Percentiles rank a stretch among this genome's conserved stretches.
Evolutionary conservation across 2,888 invertebrate species (phyloP).

Genomic region (Tipula vernalis): DNA sequence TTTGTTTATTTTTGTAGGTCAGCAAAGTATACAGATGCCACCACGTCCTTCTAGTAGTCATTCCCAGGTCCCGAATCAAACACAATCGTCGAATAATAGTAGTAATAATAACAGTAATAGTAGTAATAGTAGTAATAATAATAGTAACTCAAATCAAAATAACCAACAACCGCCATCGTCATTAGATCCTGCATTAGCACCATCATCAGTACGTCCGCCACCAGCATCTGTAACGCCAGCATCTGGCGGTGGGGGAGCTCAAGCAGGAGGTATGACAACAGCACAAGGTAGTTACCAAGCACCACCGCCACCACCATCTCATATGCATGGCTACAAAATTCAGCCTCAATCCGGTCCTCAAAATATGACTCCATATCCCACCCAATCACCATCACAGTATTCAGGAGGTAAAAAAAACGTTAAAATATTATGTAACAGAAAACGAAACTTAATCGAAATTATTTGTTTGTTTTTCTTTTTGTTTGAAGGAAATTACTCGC

Average conservation of each 20-base stretch:
- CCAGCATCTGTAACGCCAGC: constrained; percentile 28
- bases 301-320: constrained; percentile 25
- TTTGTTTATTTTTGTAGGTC: constrained; percentile 42
- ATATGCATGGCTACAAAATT: constrained; percentile 47
- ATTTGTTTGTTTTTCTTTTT: neutral
- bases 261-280: constrained; percentile 10
- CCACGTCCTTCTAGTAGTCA: constrained; percentile 83
- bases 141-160: constrained; percentile 29
- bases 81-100: constrained; percentile 10
- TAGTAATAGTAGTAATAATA: neutral
- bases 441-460: neutral
- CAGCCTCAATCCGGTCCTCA: constrained; percentile 41
- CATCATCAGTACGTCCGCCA: constrained; percentile 20
- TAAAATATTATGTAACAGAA: neutral
- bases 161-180: constrained; percentile 16
- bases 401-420: constrained; percentile 34
- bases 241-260: constrained; percentile 12
- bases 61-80: constrained; percentile 37
- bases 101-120: constrained; percentile 6
- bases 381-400: constrained; percentile 40
- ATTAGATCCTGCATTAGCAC: constrained; percentile 13
- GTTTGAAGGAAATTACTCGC: constrained; percentile 31
- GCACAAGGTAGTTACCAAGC: constrained; percentile 20
- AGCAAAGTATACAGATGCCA: constrained; percentile 92
- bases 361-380: constrained; percentile 43